These are phyloP conservation scores for Ptychobarbus kaznakovi DNA, from an alignment of 2,797 vertebrate species.

Conservation along the genomic window DNA sequence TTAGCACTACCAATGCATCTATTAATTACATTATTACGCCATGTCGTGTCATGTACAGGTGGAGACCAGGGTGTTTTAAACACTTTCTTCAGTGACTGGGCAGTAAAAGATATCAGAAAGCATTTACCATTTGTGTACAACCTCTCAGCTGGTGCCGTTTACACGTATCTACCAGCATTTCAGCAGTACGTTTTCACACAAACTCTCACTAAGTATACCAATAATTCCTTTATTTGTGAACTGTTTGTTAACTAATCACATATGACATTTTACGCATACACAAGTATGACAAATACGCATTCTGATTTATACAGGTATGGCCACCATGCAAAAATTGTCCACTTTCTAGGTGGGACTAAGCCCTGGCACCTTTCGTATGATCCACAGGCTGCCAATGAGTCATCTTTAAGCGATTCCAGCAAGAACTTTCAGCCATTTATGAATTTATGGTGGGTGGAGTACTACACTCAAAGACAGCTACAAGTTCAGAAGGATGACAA, in stretches of 20 bases:
- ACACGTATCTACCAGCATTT: constrained; percentile 85
- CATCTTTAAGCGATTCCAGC: constrained; percentile 57
- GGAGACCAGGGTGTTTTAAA: constrained; percentile 89
- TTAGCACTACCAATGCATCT: neutral
- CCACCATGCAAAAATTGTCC: constrained; percentile 82
- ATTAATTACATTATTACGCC: neutral
- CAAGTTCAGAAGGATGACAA: constrained; percentile 61
- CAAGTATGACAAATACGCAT: neutral
- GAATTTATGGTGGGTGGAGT: constrained; percentile 84
- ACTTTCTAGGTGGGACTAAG: constrained; percentile 83
- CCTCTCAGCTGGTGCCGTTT: constrained; percentile 77
- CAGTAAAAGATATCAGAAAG: constrained; percentile 78
- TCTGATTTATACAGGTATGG: constrained; percentile 76
- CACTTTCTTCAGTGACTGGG: constrained; percentile 83
- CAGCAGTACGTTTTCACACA: constrained; percentile 76
- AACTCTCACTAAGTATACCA: neutral
- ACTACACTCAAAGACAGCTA: constrained; percentile 64
- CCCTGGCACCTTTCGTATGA: constrained; percentile 80
- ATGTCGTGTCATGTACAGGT: constrained; percentile 69
- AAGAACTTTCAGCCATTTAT: constrained; percentile 71
- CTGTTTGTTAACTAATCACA: neutral
- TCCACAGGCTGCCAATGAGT: constrained; percentile 60
- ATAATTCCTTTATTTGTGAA: neutral
- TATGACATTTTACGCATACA: neutral
- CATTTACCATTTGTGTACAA: constrained; percentile 86